Evolutionary conservation across 2,888 invertebrate genomes (phyloP), one percentile per base, ranked within the genome.

Genomic region (Notodonta dromedarius): DNA sequence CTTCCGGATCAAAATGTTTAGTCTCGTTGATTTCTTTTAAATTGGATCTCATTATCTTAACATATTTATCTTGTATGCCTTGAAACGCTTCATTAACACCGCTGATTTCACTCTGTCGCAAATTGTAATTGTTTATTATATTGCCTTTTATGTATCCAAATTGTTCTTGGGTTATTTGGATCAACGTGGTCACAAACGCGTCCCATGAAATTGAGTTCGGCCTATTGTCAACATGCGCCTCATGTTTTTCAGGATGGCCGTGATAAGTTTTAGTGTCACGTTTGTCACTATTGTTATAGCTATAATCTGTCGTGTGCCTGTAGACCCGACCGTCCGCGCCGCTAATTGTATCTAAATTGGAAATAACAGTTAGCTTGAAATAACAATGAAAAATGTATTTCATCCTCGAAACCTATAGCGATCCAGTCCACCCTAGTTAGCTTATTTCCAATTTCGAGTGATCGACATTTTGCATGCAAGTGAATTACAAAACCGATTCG

Each of bases 111-210:
- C 57, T 13, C 5, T 35, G 39, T 9, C 67, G 56, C 9, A 86
- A 60, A 12, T 71, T 65, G 56, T 86, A 84, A 66, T 79, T 73
- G 39, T 62, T 71, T 44, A 76, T 76, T 0, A 86, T 62, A 61
- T 84, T 85, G 0, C 12, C 24, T 54, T 51, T 63, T 50, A 69
- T 71, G 57, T 56, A 76, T 63, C 52, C 71, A 56, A 85, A 58
- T 54, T 81, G 77, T 59, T 77, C 63, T 39, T 66, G 62, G 0
- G 81, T 74, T 0, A 75, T 48, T 57, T 78, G 73, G 24, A 75
- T 58, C 39, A 82, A 56, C n/a, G 76, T 64, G 54, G 61, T 61
- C 32, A 77, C 59, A 35, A 67, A 71, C 35, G 69, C 66, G 40
- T 75, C 65, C 56, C 71, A 73, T 16, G 72, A 40, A 7, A 63